Evolutionary conservation across 2,113 vertebrate species (phyloP).

Genomic region (Sinocyclocheilus maitianheensis): DNA sequence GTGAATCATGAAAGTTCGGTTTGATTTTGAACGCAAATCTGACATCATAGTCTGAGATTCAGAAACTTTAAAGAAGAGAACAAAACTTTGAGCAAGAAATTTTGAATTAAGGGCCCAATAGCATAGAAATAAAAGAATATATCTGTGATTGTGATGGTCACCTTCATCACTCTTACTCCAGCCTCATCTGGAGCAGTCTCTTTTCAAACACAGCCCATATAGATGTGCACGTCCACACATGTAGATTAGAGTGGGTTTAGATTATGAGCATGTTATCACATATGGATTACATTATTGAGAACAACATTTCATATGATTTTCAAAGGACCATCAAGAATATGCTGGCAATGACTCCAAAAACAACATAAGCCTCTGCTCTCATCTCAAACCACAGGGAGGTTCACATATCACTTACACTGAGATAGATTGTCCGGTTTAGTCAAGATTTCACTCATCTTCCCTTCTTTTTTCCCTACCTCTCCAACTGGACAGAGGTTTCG

Average conservation of each 20-base stretch:
- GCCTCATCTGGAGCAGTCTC: not conserved
- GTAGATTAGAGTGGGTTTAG: conserved; percentile 18
- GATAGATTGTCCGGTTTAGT: conserved; percentile 28
- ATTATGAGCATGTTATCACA: conserved; percentile 35
- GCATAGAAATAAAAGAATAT: not conserved
- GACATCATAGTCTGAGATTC: no score
- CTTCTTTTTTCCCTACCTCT: conserved; percentile 15
- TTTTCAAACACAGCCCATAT: conserved; percentile 23
- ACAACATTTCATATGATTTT: conserved; percentile 30
- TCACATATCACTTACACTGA: conserved; percentile 25
- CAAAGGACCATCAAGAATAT: conserved; percentile 42
- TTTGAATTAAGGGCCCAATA: not conserved
- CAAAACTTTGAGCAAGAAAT: not conserved
- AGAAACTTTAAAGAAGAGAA: no score
- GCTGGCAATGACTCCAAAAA: conserved; percentile 41
- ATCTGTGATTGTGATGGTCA: conserved; percentile 5
- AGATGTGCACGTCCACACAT: conserved; percentile 36
- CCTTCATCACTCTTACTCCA: conserved; percentile 19
- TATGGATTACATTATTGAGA: conserved; percentile 41
- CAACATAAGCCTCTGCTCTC: conserved; percentile 38
- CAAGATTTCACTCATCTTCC: conserved; percentile 25
- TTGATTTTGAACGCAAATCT: no score
- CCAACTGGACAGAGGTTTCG: not conserved
- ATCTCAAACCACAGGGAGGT: conserved; percentile 40
- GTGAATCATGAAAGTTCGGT: no score